Evolutionary conservation across 92 coral and sea anemone genomes (phyloP), one percentile per base, ranked within the genome.

Genomic region (Heliopora coerulea): DNA sequence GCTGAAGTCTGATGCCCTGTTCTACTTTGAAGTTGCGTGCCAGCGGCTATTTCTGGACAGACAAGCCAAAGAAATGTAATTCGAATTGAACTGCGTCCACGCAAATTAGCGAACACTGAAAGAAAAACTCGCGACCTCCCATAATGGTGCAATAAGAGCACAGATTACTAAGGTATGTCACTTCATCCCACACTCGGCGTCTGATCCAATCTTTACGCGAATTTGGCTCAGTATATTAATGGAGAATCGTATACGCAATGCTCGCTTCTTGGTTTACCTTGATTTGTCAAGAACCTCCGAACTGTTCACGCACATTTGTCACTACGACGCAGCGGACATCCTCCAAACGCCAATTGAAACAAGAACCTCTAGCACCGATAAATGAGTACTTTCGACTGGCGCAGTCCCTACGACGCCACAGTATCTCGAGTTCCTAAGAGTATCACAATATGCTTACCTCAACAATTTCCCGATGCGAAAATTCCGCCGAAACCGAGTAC

Each of bases 401-500:
- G 59, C 15, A 32, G 58, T 44, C 59, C 25, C n/a, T 29, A 54
- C 74, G 59, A 70, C 77, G 77, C 77, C 62, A 52, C 18, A 26
- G 12, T 13, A 49, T 3, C 74, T 30, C 41, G 46, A 48, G 31
- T 25, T 25, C 37, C 30, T 48, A 28, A 30, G 27, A 30, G 31
- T 33, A 37, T 24, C 63, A 54, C 30, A 56, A 41, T 37, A 8
- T 54, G n/a, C 73, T 60, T 64, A 88, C 93, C 93, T 88, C 85
- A 25, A 73, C 81, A 58, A 88, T 85, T 64, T 88, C 89, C 63
- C 83, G 86, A 41, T 85, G 85, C 18, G 74, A 78, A 54, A 85
- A 88, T 34, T 75, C 80, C 14, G 93, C 93, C 89, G 87, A 88
- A 74, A 50, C 35, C 24, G 72, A 74, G 59, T 82, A 70, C 54